A percentile compares a stretch with the other conserved stretches of the same genome.
Conservation (phyloP, 2,888 invertebrate genomes). For the Brachyopa scutellaris region DNA sequence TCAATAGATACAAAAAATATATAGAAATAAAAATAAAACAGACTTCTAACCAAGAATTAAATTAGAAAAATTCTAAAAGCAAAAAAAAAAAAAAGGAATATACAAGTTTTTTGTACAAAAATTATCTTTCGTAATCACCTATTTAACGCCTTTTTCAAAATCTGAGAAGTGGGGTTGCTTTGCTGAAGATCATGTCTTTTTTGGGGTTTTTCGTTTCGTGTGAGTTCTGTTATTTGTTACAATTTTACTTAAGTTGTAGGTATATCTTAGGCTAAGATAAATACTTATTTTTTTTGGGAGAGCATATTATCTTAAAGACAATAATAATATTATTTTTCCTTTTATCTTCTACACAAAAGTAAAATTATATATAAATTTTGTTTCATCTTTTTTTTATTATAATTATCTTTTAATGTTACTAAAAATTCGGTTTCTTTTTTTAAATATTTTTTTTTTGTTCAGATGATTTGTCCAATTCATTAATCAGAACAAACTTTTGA, state of each 20-base stretch:
- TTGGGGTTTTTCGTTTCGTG: slow-evolving; percentile 52
- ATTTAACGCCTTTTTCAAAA: slow-evolving; percentile 68
- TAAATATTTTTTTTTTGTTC: slow-evolving; percentile 52
- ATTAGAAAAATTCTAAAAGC: slow-evolving; percentile 40
- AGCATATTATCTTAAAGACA: slow-evolving; percentile 61
- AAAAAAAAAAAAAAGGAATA: slow-evolving; percentile 53
- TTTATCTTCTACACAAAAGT: slow-evolving; percentile 68
- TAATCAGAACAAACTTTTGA: slow-evolving; percentile 75
- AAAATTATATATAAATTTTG: slow-evolving; percentile 48
- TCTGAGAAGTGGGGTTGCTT: slow-evolving; percentile 57
- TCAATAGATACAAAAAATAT: neutral
- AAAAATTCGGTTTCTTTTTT: slow-evolving; percentile 72
- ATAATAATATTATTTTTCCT: slow-evolving; percentile 56
- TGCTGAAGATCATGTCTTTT: slow-evolving; percentile 65
- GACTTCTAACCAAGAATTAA: slow-evolving; percentile 42
- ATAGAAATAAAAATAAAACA: neutral
- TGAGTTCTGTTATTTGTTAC: slow-evolving; percentile 31
- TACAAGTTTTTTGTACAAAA: slow-evolving; percentile 39
- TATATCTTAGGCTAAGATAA: slow-evolving; percentile 71
- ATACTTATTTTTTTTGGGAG: slow-evolving; percentile 63
- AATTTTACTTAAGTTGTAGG: slow-evolving; percentile 43
- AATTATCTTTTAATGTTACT: slow-evolving; percentile 60
- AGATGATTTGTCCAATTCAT: slow-evolving; percentile 73
- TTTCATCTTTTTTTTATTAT: slow-evolving; percentile 37
- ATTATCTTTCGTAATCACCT: slow-evolving; percentile 61